Evolutionary conservation across 2,888 invertebrate species (phyloP).

Genomic region (Drosophila neutralis): DNA sequence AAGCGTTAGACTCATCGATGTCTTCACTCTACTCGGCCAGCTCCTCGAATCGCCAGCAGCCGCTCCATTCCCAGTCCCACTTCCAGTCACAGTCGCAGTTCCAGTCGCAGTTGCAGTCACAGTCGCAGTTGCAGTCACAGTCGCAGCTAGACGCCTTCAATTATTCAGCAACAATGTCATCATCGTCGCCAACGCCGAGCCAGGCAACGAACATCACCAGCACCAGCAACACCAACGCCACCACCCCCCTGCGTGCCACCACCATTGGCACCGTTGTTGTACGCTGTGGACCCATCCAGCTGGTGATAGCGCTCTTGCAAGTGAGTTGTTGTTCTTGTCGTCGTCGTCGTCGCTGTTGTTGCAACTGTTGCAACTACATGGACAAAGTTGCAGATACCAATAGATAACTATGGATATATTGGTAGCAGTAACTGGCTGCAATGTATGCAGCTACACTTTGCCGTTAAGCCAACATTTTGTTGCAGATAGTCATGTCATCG

Average conservation of each 20-base stretch:
- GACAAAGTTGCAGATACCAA: conserved; percentile 46
- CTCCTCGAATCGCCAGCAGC: conserved; percentile 70
- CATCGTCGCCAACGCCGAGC: conserved; percentile 82
- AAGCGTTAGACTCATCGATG: conserved; percentile 84
- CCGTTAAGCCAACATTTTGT: conserved; percentile 34
- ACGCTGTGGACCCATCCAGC: conserved; percentile 93
- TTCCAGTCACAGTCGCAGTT: neutral
- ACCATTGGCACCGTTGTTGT: conserved; percentile 96
- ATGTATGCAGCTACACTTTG: conserved; percentile 37
- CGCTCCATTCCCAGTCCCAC: conserved; percentile 15
- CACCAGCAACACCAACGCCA: conserved; percentile 7
- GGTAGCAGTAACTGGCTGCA: conserved; percentile 24
- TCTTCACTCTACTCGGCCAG: conserved; percentile 82
- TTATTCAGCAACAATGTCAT: conserved; percentile 82
- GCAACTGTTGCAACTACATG: conserved; percentile 26
- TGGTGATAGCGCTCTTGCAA: conserved; percentile 94
- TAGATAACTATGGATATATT: conserved; percentile 34
- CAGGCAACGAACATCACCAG: conserved; percentile 47
- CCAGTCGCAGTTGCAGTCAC: conserved; percentile 37
- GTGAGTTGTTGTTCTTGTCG: conserved; percentile 85
- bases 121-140: conserved; percentile 60
- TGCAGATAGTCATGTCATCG: conserved; percentile 16
- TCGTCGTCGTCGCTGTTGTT: conserved; percentile 2
- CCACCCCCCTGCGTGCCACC: conserved; percentile 87
- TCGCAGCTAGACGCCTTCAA: conserved; percentile 76